Evolutionary conservation across 1,140 invertebrate species (phyloP).

Genomic region (Bombyx mori): ASM3026992v2 NC_085131.1:2591001-2591500

Average conservation of each 20-base stretch:
- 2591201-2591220: slow-evolving; percentile 73
- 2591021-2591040: no score
- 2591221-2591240: slow-evolving; percentile 72
- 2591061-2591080: no score
- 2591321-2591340: slow-evolving; percentile 6
- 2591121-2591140: slow-evolving; percentile 81
- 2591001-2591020: no score
- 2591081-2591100: slow-evolving; percentile 17
- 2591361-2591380: no score
- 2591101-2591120: slow-evolving; percentile 79
- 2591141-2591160: slow-evolving; percentile 84
- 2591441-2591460: no score
- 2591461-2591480: no score
- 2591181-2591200: slow-evolving; percentile 50
- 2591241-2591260: slow-evolving; percentile 72
- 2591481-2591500: no score
- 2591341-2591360: no score
- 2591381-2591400: no score
- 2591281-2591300: slow-evolving; percentile 74
- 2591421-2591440: no score
- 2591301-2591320: slow-evolving; percentile 30
- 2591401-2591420: no score
- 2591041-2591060: no score
- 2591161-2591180: slow-evolving; percentile 76
- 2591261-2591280: slow-evolving; percentile 73